phyloP scores from a whole-genome alignment of 2,797 vertebrate species.

The Anomalospiza imberbis region DNA sequence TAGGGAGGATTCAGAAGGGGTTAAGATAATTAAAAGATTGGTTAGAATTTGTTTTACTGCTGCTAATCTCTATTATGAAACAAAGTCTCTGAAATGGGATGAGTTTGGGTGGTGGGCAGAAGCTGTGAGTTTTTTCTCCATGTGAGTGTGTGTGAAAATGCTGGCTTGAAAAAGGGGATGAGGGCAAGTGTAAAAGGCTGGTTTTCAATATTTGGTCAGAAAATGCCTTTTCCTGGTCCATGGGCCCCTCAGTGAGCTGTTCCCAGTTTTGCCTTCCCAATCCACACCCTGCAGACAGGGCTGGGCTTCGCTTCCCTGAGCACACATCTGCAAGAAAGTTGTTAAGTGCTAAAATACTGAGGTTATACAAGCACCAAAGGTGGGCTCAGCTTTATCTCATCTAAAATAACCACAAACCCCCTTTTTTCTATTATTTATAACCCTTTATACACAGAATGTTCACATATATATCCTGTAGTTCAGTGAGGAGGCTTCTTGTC shows the following conservation, averaged over 20 bases:
- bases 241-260: not conserved
- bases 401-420: not conserved
- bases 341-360: not conserved
- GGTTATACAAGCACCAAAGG: not conserved
- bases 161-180: not conserved
- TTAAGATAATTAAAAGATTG: not conserved
- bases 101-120: not conserved
- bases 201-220: not conserved
- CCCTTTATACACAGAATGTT: not conserved
- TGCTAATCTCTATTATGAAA: not conserved
- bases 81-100: not conserved
- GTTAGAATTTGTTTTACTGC: not conserved
- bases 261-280: not conserved
- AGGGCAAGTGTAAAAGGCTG: not conserved
- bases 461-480: not conserved
- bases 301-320: fast-evolving
- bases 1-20: not conserved
- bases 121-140: not conserved
- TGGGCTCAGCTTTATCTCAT: not conserved
- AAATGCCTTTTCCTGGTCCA: not conserved
- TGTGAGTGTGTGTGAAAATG: not conserved
- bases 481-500: not conserved
- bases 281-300: fast-evolving
- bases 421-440: not conserved
- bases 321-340: not conserved